Evolutionary conservation across 2,113 vertebrate species (phyloP).

Genomic region (Macaca fascicularis): T2T-MFA8v1.1 NC_088375.1:115237001-115237500

Average conservation of each 20-base stretch:
- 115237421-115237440: background rate
- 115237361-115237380: background rate
- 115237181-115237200: background rate
- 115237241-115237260: background rate
- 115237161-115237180: background rate
- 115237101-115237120: background rate
- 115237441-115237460: background rate
- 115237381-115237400: conserved; percentile 44
- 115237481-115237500: background rate
- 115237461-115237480: conserved; percentile 32
- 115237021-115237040: background rate
- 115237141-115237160: background rate
- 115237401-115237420: background rate
- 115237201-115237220: background rate
- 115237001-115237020: background rate
- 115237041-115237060: background rate
- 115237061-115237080: background rate
- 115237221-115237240: background rate
- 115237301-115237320: background rate
- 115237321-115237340: background rate
- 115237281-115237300: background rate
- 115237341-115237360: conserved; percentile 43
- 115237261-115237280: background rate
- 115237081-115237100: background rate
- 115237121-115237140: background rate